Evolutionary conservation across 2,888 invertebrate genomes (phyloP), one percentile per base, ranked within the genome.

Genomic region (Spilosoma lubricipeda): DNA sequence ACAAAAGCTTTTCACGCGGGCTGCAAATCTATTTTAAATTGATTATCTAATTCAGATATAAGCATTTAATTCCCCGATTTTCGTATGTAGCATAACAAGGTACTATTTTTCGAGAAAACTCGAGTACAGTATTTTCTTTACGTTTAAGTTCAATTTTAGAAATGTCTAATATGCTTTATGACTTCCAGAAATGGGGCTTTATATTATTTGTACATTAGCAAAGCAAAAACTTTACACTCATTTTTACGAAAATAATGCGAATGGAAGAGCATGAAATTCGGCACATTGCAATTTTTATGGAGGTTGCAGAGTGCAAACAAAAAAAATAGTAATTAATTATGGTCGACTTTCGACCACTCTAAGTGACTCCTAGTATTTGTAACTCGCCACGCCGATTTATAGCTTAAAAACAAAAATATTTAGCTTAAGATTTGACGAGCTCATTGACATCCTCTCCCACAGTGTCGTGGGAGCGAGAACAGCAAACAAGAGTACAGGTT

Each of bases 391-490:
- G 20, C 8, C 23, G 23, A n/a, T 56, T 23, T 33, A 30, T 39
- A 48, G 42, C 30, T 33, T 71, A 71, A 74, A 72, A 69, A 66
- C 59, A 45, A 75, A 75, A 75, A 75, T 72, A 75, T 75, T 75
- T 77, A 63, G 70, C 71, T 48, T 30, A 66, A 73, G 74, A 80
- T 86, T 82, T 83, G 82, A 81, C 81, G 81, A 70, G 71, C 73
- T 63, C 63, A 77, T 77, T 77, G 76, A 80, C 79, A 83, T 84
- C 85, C 78, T 82, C 82, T 77, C 66, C 45, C 84, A 87, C 78
- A 81, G 80, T 80, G 81, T 77, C 91, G 90, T 91, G 91, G 88
- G 91, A 91, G 90, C 87, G 86, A 45, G 68, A 67, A 80, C 79
- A 80, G 86, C 82, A 89, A 90, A 90, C 90, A 90, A 71, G 79